Base-by-base conservation (phyloP, 2,888 invertebrate genomes). In the Coremacera marginata region DNA sequence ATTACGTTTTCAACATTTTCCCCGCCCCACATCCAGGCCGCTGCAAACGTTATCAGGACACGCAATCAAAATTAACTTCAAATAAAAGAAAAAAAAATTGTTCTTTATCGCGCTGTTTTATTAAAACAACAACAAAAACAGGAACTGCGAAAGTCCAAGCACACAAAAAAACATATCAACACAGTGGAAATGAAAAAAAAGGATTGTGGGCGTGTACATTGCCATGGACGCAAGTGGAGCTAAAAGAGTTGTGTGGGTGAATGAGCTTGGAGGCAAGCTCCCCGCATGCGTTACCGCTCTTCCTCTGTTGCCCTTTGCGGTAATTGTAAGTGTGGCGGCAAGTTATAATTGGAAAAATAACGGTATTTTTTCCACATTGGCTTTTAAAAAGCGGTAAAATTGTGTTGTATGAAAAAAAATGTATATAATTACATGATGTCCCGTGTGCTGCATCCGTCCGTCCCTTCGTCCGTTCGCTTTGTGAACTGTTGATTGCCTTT, bases 21-120 rank as follows among this genome's bases (percentile, higher is more conserved):
- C 0, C 11, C 19, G 51, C 49, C 77, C 11, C 14, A 11, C 25
- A 16, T 22, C 51, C 68, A 2, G 3, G 7, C 7, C 7, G 25
- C 27, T 27, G 25, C 57, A 27, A n/a, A 65, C 75, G 70, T 63
- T 79, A 83, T 83, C 82, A 82, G 77, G 84, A 83, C 88, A 88
- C 88, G 88, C 88, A 88, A 88, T 88, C 88, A 83, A 87, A 88
- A 88, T 88, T 87, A 88, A 87, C 87, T 87, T 87, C 83, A 84
- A 86, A 85, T 87, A 85, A 84, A 83, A 85, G 86, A 71, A 79
- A 86, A 86, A 85, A 83, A 86, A 83, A 83, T 82, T 82, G 78
- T 83, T 79, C 83, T 84, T 85, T 84, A 84, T 84, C 83, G 83
- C 83, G 83, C 83, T 67, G 25, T 79, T 79, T 79, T 75, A 77